Evolutionary conservation across 1,140 invertebrate genomes (phyloP).

Genomic region (Brachionus calyciflorus): DNA sequence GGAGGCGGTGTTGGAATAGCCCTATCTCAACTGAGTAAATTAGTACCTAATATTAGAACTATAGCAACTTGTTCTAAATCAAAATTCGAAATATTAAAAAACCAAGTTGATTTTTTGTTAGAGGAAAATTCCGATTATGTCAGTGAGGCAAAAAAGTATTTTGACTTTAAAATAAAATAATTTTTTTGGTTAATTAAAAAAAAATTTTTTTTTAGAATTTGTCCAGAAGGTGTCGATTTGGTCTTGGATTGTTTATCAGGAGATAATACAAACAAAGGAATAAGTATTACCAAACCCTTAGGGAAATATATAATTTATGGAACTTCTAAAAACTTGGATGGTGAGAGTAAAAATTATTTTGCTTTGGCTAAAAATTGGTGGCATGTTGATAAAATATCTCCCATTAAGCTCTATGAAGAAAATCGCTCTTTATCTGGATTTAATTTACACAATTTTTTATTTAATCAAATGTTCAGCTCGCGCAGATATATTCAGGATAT

Average conservation of each 20-base stretch:
- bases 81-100: neutral
- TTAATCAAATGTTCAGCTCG: conserved; percentile 71
- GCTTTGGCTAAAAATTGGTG: conserved; percentile 78
- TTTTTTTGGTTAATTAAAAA: too few species aligned
- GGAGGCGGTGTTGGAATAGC: conserved; percentile 74
- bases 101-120: conserved; percentile 70
- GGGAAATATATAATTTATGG: conserved; percentile 83
- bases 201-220: conserved; percentile 65
- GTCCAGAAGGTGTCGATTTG: conserved; percentile 76
- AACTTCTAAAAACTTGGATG: conserved; percentile 78
- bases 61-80: neutral
- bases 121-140: conserved; percentile 74
- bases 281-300: conserved; percentile 78
- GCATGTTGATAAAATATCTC: conserved; percentile 83
- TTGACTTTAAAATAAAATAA: too few species aligned
- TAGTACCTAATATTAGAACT: neutral
- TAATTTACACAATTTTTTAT: conserved; percentile 77
- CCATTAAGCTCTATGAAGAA: conserved; percentile 81
- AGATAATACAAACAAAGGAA: conserved; percentile 77
- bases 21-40: neutral
- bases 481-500: neutral
- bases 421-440: conserved; percentile 79
- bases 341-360: conserved; percentile 82
- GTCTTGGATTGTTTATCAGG: conserved; percentile 82
- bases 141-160: conserved; percentile 79